Evolutionary conservation across 1,140 invertebrate genomes (phyloP).

Genomic region (Dendroctonus valens): DNA sequence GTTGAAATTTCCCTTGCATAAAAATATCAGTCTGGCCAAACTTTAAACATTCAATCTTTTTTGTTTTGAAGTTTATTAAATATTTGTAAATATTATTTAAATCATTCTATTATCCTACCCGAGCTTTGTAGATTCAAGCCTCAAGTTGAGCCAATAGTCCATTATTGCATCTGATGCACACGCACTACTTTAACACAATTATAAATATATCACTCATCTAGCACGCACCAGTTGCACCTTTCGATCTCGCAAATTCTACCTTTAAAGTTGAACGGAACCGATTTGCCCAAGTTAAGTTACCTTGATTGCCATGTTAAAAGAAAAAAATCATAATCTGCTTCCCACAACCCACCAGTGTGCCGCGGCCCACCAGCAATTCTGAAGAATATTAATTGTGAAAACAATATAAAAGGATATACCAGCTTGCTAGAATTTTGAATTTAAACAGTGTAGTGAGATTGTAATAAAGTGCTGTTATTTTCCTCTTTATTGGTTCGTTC

Average conservation of each 20-base stretch:
- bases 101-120: background rate
- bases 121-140: background rate
- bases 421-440: too few relatives aligned
- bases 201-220: background rate
- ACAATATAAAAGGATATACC: background rate
- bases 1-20: too few relatives aligned
- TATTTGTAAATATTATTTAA: background rate
- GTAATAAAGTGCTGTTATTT: too few relatives aligned
- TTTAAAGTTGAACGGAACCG: conserved; percentile 13
- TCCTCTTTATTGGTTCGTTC: too few relatives aligned
- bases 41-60: background rate
- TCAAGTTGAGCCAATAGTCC: background rate
- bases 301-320: conserved; percentile 22
- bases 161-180: background rate
- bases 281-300: conserved; percentile 21
- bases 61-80: background rate
- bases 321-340: conserved; percentile 28
- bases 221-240: conserved; percentile 10
- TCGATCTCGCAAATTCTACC: conserved; percentile 18
- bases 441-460: too few relatives aligned
- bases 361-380: conserved; percentile 6
- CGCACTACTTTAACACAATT: background rate
- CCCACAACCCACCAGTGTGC: conserved; percentile 20
- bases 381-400: conserved; percentile 23
- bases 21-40: background rate